Evolutionary conservation across 2,888 invertebrate species (phyloP), one percentile per base, ranked within the genome.

Genomic region (Silvanus unidentatus): DNA sequence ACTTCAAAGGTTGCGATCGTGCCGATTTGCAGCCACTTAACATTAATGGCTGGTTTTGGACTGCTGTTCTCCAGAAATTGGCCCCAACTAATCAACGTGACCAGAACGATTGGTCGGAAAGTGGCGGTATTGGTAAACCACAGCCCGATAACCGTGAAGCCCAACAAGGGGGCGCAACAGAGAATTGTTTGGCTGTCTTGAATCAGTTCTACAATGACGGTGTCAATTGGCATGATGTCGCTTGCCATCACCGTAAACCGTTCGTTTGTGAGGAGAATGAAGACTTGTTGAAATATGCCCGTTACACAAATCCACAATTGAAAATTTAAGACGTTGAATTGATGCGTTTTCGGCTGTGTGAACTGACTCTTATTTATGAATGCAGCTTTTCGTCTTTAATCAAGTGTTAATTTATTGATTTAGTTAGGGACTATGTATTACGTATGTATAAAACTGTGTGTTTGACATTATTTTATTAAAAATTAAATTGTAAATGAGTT

Each of bases 21-120:
- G 80, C 86, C 22, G 92, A 92, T 68, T 75, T 92, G 56, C 84
- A 88, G 58, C 92, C 92, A 28, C 77, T 84, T 51, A 78, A 80
- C 43, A 71, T 90, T 52, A 89, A 91, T 65, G 92, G 92, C 30
- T 92, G 92, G 92, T 92, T 92, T 79, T 92, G 91, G 91, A 90
- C 91, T 14, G 89, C 87, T 29, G 88, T 84, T 60, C 79, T 88
- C 42, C 88, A 86, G 72, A 91, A 91, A 70, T 73, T 92, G 59
- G 87, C 91, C 1, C 87, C 91, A 39, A 85, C 88, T 43, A 86
- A 79, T 44, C 84, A 88, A 73, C 80, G 90, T 41, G 78, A 79
- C 42, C 88, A 90, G 66, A 90, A 88, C 70, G 91, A 91, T 72
- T 91, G 91, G 91, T 90, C 90, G 29, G 84, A 85, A 66, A 84